These are phyloP conservation scores for Hestina assimilis DNA, from an alignment of 1,140 invertebrate species.

Conservation along the genomic window DNA sequence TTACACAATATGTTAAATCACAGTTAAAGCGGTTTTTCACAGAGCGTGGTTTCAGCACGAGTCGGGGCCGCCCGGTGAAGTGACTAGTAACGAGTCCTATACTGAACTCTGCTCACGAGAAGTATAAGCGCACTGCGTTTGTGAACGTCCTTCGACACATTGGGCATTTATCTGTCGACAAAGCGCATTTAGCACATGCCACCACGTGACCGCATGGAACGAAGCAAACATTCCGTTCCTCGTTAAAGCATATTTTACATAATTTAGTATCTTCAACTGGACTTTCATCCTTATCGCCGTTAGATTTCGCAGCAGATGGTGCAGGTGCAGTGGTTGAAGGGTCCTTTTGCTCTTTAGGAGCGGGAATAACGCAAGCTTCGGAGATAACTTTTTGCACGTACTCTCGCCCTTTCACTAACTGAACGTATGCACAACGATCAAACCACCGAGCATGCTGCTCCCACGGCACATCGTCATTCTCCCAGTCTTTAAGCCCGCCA, in stretches of 20 bases:
- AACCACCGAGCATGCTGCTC: slow-evolving; percentile 93
- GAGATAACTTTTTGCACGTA: slow-evolving; percentile 78
- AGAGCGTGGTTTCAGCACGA: slow-evolving; percentile 60
- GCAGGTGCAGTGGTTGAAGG: slow-evolving; percentile 16
- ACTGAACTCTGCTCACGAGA: slow-evolving; percentile 56
- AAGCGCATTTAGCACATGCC: slow-evolving; percentile 92
- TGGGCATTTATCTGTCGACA: slow-evolving; percentile 83
- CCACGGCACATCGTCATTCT: slow-evolving; percentile 91
- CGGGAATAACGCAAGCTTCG: slow-evolving; percentile 42
- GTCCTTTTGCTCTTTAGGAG: slow-evolving; percentile 40
- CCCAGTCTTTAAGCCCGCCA: slow-evolving; percentile 92
- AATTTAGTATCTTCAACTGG: slow-evolving; percentile 68
- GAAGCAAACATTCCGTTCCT: slow-evolving; percentile 91
- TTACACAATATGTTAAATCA: slow-evolving; percentile 48
- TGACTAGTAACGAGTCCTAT: slow-evolving; percentile 59
- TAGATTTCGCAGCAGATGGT: slow-evolving; percentile 15
- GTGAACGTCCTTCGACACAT: slow-evolving; percentile 86
- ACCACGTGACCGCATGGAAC: slow-evolving; percentile 92
- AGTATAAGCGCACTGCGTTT: slow-evolving; percentile 70
- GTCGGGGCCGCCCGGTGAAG: slow-evolving; percentile 38
- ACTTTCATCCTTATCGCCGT: slow-evolving; percentile 34
- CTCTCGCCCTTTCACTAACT: slow-evolving; percentile 85
- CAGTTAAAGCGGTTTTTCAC: slow-evolving; percentile 38
- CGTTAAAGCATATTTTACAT: slow-evolving; percentile 84
- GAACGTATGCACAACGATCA: slow-evolving; percentile 86